Evolutionary conservation across 2,888 invertebrate species (phyloP), one percentile per base, ranked within the genome.

Genomic region (Gymnosoma rotundatum): DNA sequence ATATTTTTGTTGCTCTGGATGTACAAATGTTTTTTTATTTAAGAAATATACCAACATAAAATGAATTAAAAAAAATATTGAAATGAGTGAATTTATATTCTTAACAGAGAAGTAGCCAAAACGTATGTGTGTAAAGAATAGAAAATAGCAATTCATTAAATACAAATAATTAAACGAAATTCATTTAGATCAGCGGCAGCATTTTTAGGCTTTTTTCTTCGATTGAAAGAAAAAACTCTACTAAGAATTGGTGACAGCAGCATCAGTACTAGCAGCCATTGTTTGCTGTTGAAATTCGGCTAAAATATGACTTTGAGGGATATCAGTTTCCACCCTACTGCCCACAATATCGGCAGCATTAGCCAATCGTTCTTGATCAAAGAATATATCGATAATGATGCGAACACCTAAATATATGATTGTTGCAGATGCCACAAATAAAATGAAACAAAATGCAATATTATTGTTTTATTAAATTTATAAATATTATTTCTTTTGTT

Each of bases 311-410:
- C 92, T 92, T 10, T 90, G 89, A 0, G 92, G 92, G 52, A 92
- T 90, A 58, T 91, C 91, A 18, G 92, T 92, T 80, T 91, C 91
- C 63, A 92, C 90, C 36, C 91, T 89, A 69, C 90, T 91, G 58
- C 90, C 91, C n/a, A 89, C 85, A 61, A 92, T 88, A 73, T 92
- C 89, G 16, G 84, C 82, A 54, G 87, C 70, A 12, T 83, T 84
- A 58, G 89, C 86, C 52, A 83, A 87, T 32, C 83, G 88, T 25
- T 89, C 88, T 61, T 88, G 88, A 67, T 91, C 90, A 72, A 90
- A 91, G 63, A 88, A 90, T 45, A 92, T 91, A 64, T 92, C 92
- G 66, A 92, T 90, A 7, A 90, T 89, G 16, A 92, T 92, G 75
- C 92, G 92, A 16, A 92, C 91, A 61, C 92, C 91, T 92, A 75